Base-by-base conservation (phyloP, 2,797 vertebrate species). In the Phrynocephalus forsythii region DNA sequence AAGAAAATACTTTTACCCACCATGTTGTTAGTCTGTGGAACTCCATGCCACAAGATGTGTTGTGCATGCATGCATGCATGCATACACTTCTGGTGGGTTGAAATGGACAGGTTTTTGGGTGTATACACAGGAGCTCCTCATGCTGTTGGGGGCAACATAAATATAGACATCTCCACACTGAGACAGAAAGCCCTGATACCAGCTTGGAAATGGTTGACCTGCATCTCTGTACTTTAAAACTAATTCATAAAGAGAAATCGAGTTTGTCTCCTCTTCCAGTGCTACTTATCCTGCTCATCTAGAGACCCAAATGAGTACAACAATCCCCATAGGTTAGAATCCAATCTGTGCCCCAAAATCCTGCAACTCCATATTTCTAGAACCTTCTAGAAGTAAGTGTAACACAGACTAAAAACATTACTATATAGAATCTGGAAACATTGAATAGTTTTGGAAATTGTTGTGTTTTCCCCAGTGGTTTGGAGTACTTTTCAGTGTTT, bases 401-500 rank as follows among this genome's bases (percentile, higher is more conserved):
- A 22, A 28, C 1, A 50, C 4, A 13, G 44, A 50, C 1, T 73
- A 72, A 22, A 69, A 50, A 26, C 16, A 18, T 82, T 26, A n/a
- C 44, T 28, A 1, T n/a, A 16, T n/a, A 16, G 28, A n/a, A 9
- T 9, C 20, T 9, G 30, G 18, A 50, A 83, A 48, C 68, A 63
- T 38, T 7, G 18, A 33, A 38, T 38, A 16, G 11, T 75, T 75
- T 84, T 73, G 60, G n/a, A 72, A 84, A 75, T 18, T 1, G 13
- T 73, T 84, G 69, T 38, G 6, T 73, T 10, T 56, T 72, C n/a
- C 13, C 48, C 30, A 75, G 52, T 63, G n/a, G 52, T 20, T n/a
- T 33, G 56, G 67, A 50, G 87, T 86, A 77, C 86, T 91, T 91
- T 88, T 9, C 48, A 84, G 1, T 24, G 6, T 91, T 86, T 86